Evolutionary conservation across 1,140 invertebrate genomes (phyloP), one percentile per base, ranked within the genome.

Genomic region (Drosophila carrolli): DNA sequence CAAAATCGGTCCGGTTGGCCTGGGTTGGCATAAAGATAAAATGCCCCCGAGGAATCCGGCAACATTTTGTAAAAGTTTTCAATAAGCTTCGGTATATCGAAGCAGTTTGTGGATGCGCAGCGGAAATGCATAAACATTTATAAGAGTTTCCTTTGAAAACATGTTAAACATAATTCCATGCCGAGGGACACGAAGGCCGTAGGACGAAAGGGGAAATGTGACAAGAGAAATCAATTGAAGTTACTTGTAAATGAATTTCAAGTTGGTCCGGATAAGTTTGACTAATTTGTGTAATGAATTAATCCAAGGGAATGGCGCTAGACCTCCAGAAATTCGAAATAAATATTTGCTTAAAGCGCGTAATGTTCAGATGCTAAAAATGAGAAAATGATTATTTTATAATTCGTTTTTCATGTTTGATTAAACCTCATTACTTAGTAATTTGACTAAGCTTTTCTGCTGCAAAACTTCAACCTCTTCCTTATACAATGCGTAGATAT

Each of bases 81-180:
- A 86, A 86, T 88, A 88, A 86, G 82, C 78, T 73, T 72, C 40
- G 16, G 51, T 44, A 37, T 58, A 77, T 77, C 55, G 63, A 35
- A 44, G 65, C 75, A 75, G 80, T 79, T 63, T 61, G 73, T 58
- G 37, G 47, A 71, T 78, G 61, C 67, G 74, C 74, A 67, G 44
- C 78, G 60, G 54, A 86, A 81, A 82, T 85, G 82, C 82, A 85
- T 85, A 85, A 86, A 75, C 78, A 85, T 86, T 81, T 86, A 78
- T 63, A 81, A 81, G 78, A 75, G 71, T 78, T 86, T 78, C 51
- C 78, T 62, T 50, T 63, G 72, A 75, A 47, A 79, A 63, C 82
- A 78, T 81, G 74, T 82, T 86, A 37, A 81, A 75, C 82, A 86
- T 81, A 81, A 85, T 81, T 81, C 78, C 54, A 63, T 81, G 78